Evolutionary conservation across 2,113 vertebrate genomes (phyloP).

Genomic region (Paedocypris sp.): DNA sequence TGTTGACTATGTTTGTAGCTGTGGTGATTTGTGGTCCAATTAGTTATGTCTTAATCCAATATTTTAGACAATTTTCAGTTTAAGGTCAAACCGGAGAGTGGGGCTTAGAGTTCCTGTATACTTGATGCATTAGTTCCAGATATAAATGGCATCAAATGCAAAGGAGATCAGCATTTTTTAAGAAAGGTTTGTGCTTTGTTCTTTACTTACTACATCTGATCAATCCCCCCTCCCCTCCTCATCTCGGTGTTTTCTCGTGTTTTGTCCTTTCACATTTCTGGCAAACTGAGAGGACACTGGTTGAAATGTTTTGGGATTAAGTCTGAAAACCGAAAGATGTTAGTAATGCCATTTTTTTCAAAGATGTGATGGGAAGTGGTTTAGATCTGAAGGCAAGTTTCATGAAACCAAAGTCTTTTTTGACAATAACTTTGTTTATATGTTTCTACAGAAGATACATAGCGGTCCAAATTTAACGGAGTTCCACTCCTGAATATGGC

Average conservation of each 20-base stretch:
- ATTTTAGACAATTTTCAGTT: conserved; percentile 47
- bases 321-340: too few relatives aligned
- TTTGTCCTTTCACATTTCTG: conserved; percentile 32
- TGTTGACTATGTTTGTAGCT: conserved; percentile 30
- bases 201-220: conserved; percentile 44
- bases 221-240: conserved; percentile 45
- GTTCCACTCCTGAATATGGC: conserved; percentile 31
- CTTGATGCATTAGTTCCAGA: conserved; percentile 48
- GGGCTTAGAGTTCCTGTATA: conserved; percentile 47
- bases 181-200: conserved; percentile 49
- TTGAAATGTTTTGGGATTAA: too few relatives aligned
- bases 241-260: conserved; percentile 41
- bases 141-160: conserved; percentile 45
- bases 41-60: conserved; percentile 43
- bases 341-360: not conserved
- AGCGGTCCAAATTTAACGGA: conserved; percentile 37
- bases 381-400: too few relatives aligned
- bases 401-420: not conserved
- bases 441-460: conserved; percentile 34
- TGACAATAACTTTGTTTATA: conserved; percentile 1
- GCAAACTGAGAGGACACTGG: conserved; percentile 20
- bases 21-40: conserved; percentile 38
- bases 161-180: conserved; percentile 46
- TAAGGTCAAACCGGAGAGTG: conserved; percentile 45
- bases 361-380: too few relatives aligned